phyloP scores from a whole-genome alignment of 1,140 invertebrate species.

The Heliconius eleuchia region DNA sequence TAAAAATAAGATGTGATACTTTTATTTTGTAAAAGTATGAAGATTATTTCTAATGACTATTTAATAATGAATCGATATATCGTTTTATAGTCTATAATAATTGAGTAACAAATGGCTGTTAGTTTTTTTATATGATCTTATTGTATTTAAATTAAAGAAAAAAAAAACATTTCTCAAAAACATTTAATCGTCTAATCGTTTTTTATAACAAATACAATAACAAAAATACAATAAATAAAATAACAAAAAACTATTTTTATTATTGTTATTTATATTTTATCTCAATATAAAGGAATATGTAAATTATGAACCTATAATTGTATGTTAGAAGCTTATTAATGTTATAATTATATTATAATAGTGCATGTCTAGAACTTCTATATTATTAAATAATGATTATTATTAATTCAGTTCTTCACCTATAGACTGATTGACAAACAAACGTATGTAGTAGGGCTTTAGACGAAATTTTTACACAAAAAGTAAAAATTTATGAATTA shows the following conservation, averaged over 20 bases:
- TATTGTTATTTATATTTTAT: too few relatives aligned
- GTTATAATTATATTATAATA: background rate
- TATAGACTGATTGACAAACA: slow-evolving; percentile 42
- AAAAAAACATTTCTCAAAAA: too few relatives aligned
- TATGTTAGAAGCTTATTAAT: slow-evolving; percentile 12
- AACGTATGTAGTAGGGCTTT: slow-evolving; percentile 17
- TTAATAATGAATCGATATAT: background rate
- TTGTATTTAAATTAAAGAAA: too few relatives aligned
- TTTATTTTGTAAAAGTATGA: background rate
- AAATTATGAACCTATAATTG: slow-evolving; percentile 17
- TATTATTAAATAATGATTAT: background rate
- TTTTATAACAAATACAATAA: too few relatives aligned
- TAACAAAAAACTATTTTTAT: too few relatives aligned
- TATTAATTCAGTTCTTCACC: slow-evolving; percentile 40
- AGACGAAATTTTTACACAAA: slow-evolving; percentile 37
- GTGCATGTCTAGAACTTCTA: slow-evolving; percentile 13
- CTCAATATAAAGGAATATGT: slow-evolving; percentile 12
- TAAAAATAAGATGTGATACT: background rate
- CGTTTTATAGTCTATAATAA: too few relatives aligned
- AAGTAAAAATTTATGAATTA: slow-evolving; percentile 32
- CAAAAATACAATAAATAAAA: too few relatives aligned
- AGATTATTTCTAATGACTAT: background rate
- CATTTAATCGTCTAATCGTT: too few relatives aligned
- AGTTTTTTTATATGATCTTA: too few relatives aligned
- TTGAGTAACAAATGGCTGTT: too few relatives aligned